Percentiles rank a stretch among this genome's conserved stretches.
phyloP scores from a whole-genome alignment of 2,113 vertebrate species.

The Thunnus thynnus region DNA sequence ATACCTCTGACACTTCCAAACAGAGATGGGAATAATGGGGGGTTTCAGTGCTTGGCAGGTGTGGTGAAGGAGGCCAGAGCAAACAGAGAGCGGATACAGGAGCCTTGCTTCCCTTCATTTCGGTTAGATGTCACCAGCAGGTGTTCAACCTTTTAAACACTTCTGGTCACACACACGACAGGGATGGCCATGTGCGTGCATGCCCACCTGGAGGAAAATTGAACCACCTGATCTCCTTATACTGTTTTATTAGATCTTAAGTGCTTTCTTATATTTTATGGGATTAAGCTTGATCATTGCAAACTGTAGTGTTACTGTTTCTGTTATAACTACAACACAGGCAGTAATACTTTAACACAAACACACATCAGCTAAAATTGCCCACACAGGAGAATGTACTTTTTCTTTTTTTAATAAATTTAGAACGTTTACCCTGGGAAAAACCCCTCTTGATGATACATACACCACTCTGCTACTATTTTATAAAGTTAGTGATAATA shows the following conservation, averaged over 20 bases:
- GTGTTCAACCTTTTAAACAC: slow-evolving; percentile 4
- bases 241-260: neutral
- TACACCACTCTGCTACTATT: no score
- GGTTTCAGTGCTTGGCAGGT: slow-evolving; percentile 28
- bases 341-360: no score
- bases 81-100: slow-evolving; percentile 5
- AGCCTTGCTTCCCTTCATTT: neutral
- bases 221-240: slow-evolving; percentile 4
- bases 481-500: no score
- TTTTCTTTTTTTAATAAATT: no score
- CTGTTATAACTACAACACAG: no score
- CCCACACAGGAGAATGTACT: no score
- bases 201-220: slow-evolving; percentile 9
- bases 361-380: no score
- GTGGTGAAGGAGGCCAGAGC: neutral
- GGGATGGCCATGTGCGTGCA: neutral
- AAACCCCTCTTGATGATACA: no score
- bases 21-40: neutral
- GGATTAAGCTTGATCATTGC: no score
- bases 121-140: slow-evolving; percentile 37
- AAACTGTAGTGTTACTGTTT: no score
- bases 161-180: neutral
- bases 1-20: neutral
- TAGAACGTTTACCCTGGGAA: no score
- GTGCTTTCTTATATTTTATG: neutral